Evolutionary conservation across 2,113 vertebrate genomes (phyloP).

Genomic region (Phaethornis superciliosus): DNA sequence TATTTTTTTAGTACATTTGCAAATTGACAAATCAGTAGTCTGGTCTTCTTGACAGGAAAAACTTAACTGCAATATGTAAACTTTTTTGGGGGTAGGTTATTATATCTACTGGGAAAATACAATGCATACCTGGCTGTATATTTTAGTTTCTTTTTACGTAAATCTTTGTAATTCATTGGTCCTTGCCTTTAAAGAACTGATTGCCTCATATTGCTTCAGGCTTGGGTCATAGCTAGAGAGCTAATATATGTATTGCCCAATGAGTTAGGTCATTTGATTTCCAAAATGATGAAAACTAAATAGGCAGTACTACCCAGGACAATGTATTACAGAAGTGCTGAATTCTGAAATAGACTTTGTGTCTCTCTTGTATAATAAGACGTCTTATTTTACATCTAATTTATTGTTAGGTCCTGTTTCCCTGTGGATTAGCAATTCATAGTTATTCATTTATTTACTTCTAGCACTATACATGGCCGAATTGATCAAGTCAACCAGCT

Average conservation of each 20-base stretch:
- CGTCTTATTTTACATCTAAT: background rate
- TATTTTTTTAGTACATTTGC: background rate
- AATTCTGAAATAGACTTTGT: background rate
- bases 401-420: background rate
- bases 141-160: background rate
- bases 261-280: background rate
- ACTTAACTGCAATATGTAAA: background rate
- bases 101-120: background rate
- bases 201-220: background rate
- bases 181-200: background rate
- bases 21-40: background rate
- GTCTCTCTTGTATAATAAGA: background rate
- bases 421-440: background rate
- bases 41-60: background rate
- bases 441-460: conserved; percentile 28
- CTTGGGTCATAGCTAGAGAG: background rate
- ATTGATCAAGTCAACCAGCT: conserved; percentile 97
- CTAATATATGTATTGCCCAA: background rate
- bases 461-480: conserved; percentile 95
- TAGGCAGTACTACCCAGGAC: background rate
- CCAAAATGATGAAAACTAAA: background rate
- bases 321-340: background rate
- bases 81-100: background rate
- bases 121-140: background rate
- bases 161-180: background rate